phyloP scores from a whole-genome alignment of 1,140 invertebrate genomes.

The Euborellia annulipes region DNA sequence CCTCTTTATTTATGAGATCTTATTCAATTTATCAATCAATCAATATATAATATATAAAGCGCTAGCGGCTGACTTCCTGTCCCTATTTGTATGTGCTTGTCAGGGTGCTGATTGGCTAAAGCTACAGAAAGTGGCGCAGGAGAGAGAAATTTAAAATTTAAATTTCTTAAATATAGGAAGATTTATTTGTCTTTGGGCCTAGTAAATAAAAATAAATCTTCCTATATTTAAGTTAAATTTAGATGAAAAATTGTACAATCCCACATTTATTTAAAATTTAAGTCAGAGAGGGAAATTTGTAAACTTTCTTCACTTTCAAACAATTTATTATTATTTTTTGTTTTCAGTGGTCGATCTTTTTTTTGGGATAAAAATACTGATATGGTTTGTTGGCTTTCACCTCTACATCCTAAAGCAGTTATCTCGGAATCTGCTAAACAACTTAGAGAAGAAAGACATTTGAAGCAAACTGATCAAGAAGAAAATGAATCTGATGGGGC shows the following conservation, averaged over 20 bases:
- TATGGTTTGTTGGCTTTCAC: constrained; percentile 88
- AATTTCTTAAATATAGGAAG: no score
- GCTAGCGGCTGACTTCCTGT: no score
- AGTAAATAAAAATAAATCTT: neutral
- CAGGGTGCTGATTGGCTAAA: no score
- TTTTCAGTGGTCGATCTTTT: constrained; percentile 64
- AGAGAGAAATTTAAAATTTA: no score
- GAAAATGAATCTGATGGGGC: constrained; percentile 20
- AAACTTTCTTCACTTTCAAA: neutral
- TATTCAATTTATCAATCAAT: no score
- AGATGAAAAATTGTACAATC: neutral
- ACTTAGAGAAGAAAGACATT: constrained; percentile 49
- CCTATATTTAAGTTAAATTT: neutral
- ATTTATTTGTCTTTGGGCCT: no score
- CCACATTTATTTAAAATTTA: no score
- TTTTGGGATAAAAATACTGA: constrained; percentile 89
- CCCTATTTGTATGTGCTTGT: no score
- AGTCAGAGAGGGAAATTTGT: neutral
- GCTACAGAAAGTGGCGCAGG: no score
- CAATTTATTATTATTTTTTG: constrained; percentile 7
- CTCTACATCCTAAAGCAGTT: constrained; percentile 72
- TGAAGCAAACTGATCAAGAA: constrained; percentile 15
- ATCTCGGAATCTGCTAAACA: constrained; percentile 68
- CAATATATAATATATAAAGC: no score
- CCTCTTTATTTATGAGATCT: no score